These are phyloP conservation scores for Nestor notabilis DNA, from an alignment of 2,113 vertebrate species.

Conservation along the genomic window DNA sequence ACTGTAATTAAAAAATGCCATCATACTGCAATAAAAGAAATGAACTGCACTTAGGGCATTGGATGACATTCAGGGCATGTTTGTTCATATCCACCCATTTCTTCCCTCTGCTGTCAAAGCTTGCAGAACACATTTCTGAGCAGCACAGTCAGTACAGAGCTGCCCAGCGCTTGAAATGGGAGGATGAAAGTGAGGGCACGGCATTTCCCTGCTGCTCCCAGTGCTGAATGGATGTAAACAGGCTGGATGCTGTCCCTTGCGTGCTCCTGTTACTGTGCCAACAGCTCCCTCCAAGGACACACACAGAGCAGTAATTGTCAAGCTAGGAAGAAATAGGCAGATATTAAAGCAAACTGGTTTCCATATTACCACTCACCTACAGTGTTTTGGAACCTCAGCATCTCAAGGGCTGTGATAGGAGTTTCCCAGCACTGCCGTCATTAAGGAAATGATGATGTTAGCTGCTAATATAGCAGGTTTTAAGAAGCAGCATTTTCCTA, in stretches of 20 bases:
- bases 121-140: not conserved
- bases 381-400: not conserved
- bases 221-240: not conserved
- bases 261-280: not conserved
- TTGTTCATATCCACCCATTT: not conserved
- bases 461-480: not conserved
- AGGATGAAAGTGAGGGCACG: not conserved
- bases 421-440: not conserved
- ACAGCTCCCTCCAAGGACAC: not conserved
- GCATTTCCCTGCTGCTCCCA: not conserved
- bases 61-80: not conserved
- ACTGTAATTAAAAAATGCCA: slow-evolving; percentile 28
- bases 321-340: not conserved
- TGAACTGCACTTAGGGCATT: not conserved
- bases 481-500: not conserved
- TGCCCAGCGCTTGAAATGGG: not conserved
- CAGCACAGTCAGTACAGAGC: not conserved
- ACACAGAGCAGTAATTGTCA: not conserved
- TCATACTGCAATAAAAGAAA: not conserved
- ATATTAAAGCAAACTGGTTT: not conserved
- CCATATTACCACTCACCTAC: not conserved
- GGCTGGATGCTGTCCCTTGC: not conserved
- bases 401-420: not conserved
- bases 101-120: not conserved
- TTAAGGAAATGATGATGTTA: not conserved